phyloP scores from a whole-genome alignment of 2,888 invertebrate species.

The Pelosia muscerda region DNA sequence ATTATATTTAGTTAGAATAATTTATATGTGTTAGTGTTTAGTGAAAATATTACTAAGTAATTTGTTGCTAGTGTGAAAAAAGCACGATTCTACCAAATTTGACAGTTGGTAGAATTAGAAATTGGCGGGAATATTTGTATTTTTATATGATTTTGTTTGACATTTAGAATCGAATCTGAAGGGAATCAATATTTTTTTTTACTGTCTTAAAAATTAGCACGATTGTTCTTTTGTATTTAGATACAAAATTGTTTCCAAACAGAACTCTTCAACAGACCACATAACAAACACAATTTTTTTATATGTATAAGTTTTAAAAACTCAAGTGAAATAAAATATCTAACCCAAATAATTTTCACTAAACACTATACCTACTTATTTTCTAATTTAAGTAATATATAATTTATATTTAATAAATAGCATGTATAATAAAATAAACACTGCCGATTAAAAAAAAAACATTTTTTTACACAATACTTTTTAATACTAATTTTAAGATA shows the following conservation, averaged over 20 bases:
- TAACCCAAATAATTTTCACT: constrained; percentile 1
- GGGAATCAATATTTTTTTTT: no score
- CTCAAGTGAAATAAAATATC: no score
- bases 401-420: constrained; percentile 4
- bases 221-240: no score
- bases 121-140: not conserved
- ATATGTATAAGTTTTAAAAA: no score
- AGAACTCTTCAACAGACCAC: no score
- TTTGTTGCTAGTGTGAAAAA: not conserved
- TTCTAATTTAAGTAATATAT: constrained; percentile 1
- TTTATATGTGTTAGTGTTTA: constrained; percentile 12
- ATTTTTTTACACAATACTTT: constrained; percentile 31
- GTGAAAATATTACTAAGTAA: constrained; percentile 10
- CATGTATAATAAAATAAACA: constrained; percentile 27
- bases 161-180: no score
- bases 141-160: no score
- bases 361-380: constrained; percentile 11
- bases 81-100: not conserved
- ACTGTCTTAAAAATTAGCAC: no score
- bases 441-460: constrained; percentile 33
- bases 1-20: constrained; percentile 11
- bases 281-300: no score
- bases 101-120: not conserved
- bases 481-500: constrained; percentile 29
- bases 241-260: no score